These are phyloP conservation scores for Drosophila austrosaltans DNA, from an alignment of 2,888 invertebrate species.

Conservation along the genomic window DNA sequence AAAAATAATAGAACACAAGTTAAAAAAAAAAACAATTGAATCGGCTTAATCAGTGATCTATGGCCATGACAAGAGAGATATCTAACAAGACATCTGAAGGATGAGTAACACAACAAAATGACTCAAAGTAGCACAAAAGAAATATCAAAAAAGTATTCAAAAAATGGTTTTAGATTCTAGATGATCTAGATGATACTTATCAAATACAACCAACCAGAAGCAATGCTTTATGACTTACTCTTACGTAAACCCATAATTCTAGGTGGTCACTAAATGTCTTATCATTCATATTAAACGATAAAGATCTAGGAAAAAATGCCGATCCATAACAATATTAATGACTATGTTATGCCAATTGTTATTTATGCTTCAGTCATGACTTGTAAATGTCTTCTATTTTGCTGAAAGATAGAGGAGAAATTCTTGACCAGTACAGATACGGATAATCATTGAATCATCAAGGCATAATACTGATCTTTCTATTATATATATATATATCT, in stretches of 20 bases:
- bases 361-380: not conserved
- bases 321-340: conserved; percentile 1
- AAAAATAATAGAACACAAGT: not conserved
- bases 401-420: too few species aligned
- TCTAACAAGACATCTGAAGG: conserved; percentile 5
- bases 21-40: not conserved
- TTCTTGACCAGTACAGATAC: too few species aligned
- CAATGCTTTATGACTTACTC: not conserved
- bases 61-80: conserved; percentile 26
- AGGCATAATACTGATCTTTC: too few species aligned
- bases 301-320: conserved; percentile 7
- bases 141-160: too few species aligned
- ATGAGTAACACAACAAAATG: conserved; percentile 36
- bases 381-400: not conserved
- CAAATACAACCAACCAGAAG: not conserved
- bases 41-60: conserved; percentile 6
- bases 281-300: not conserved
- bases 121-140: conserved; percentile 3
- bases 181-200: conserved; percentile 4
- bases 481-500: too few species aligned
- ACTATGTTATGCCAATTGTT: not conserved
- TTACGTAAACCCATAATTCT: not conserved
- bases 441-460: too few species aligned
- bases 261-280: not conserved
- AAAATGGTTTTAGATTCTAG: not conserved